Evolutionary conservation across 2,888 invertebrate genomes (phyloP).

Genomic region (Eurois occulta): DNA sequence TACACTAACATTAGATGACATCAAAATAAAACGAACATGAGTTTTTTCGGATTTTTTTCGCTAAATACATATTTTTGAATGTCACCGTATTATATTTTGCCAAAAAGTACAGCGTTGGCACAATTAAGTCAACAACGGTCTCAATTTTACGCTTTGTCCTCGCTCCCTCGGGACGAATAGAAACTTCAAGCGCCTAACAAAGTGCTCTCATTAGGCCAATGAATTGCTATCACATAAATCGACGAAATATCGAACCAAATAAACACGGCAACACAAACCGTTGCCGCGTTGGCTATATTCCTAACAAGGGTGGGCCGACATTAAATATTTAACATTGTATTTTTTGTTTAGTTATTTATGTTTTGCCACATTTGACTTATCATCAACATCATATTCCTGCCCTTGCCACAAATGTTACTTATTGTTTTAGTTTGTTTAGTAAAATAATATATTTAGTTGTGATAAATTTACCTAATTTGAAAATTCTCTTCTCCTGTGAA

Average conservation of each 20-base stretch:
- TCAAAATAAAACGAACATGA: background rate
- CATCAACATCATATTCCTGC: background rate
- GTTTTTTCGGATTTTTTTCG: background rate
- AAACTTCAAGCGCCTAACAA: conserved; percentile 48
- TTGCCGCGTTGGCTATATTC: background rate
- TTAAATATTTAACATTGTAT: background rate
- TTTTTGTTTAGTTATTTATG: background rate
- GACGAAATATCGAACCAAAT: conserved; percentile 28
- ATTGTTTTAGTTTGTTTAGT: no score
- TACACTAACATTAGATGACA: background rate
- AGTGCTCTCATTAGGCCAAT: conserved; percentile 54
- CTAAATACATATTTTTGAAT: background rate
- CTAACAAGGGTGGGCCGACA: background rate
- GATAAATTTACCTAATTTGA: background rate
- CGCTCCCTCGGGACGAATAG: conserved; percentile 44
- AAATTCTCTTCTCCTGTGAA: background rate
- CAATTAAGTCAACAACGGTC: conserved; percentile 44
- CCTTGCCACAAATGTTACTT: background rate
- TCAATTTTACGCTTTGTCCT: conserved; percentile 35
- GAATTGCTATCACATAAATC: conserved; percentile 43
- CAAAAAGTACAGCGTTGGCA: conserved; percentile 36
- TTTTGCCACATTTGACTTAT: background rate
- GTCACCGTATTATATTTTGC: background rate
- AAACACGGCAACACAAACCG: background rate
- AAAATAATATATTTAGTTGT: background rate